A percentile compares a stretch with the other conserved stretches of the same genome.
These are phyloP conservation scores for Palythoa grandiflora DNA, from an alignment of 92 coral and sea anemone species.

Conservation along the genomic window DNA sequence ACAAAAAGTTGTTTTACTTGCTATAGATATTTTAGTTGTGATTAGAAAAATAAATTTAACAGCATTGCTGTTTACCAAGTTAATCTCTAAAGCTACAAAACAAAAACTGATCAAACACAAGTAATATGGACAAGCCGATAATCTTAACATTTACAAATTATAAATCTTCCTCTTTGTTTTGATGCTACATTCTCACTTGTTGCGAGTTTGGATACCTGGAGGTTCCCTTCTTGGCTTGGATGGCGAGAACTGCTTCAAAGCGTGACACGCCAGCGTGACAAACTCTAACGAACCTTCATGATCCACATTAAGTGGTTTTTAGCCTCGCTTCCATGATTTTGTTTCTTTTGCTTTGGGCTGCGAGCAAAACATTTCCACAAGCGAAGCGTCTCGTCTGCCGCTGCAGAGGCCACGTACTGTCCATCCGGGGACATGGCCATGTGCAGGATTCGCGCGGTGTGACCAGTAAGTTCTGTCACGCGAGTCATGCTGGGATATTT, in stretches of 20 bases:
- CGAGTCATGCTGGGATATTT: constrained; percentile 94
- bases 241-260: background rate
- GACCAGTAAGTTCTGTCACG: constrained; percentile 87
- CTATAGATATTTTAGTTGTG: too few species aligned
- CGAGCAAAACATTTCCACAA: constrained; percentile 95
- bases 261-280: background rate
- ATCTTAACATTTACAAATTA: background rate
- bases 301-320: constrained; percentile 70
- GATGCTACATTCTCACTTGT: background rate
- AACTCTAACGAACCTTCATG: constrained; percentile 72
- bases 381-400: constrained; percentile 95
- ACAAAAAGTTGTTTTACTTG: too few species aligned
- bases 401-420: constrained; percentile 91
- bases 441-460: constrained; percentile 87
- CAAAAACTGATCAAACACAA: too few species aligned
- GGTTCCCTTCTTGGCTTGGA: background rate
- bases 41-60: too few species aligned
- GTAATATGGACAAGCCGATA: background rate
- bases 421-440: constrained; percentile 96
- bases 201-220: background rate
- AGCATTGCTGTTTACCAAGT: too few species aligned
- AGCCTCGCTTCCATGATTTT: constrained; percentile 47
- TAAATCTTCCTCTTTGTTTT: background rate
- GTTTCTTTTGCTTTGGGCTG: constrained; percentile 72
- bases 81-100: too few species aligned